Evolutionary conservation across 2,797 vertebrate species (phyloP).

Genomic region (Sandelia bainsii): DNA sequence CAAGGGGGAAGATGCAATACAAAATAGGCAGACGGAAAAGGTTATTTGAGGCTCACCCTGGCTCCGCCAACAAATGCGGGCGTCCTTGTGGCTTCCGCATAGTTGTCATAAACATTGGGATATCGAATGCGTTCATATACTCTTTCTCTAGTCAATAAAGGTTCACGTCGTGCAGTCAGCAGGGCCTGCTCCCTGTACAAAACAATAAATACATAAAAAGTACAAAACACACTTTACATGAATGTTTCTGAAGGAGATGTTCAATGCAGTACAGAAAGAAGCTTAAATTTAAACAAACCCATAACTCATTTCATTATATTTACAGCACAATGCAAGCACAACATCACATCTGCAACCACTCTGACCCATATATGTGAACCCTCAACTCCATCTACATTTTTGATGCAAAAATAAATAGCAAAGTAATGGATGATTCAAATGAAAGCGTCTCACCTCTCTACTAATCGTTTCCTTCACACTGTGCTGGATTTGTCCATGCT

Average conservation of each 20-base stretch:
- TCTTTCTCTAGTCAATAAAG: conserved; percentile 87
- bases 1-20: not conserved
- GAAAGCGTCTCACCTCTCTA: conserved; percentile 75
- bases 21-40: not conserved
- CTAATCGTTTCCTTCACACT: conserved; percentile 84
- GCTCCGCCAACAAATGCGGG: conserved; percentile 96
- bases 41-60: conserved; percentile 84
- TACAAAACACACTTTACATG: not conserved
- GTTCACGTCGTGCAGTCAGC: conserved; percentile 87
- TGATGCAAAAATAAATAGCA: conserved; percentile 24
- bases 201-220: not conserved
- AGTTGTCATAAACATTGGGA: conserved; percentile 95
- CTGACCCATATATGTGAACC: not conserved
- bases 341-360: conserved; percentile 12
- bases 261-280: not conserved
- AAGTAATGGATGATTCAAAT: conserved; percentile 43
- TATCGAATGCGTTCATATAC: conserved; percentile 89
- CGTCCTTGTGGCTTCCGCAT: conserved; percentile 91
- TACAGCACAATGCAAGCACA: not conserved
- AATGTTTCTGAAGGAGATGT: not conserved
- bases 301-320: not conserved
- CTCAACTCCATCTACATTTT: not conserved
- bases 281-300: not conserved
- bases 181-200: conserved; percentile 91
- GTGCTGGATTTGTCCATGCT: conserved; percentile 76